phyloP scores from a whole-genome alignment of 2,888 invertebrate genomes.

The Anaspis maculata region DNA sequence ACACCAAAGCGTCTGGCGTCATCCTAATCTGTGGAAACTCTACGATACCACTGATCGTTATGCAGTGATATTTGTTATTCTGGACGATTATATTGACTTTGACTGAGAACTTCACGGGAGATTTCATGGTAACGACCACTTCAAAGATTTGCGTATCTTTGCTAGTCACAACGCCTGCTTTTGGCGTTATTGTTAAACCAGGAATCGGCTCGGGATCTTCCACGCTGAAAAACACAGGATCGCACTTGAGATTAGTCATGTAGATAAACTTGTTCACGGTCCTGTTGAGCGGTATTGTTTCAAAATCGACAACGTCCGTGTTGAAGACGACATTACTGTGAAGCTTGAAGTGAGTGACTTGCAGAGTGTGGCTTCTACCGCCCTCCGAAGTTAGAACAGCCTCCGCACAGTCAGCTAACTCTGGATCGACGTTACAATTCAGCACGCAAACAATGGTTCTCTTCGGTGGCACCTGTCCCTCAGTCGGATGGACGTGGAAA shows the following conservation, averaged over 20 bases:
- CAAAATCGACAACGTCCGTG: constrained; percentile 23
- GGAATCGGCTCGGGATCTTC: constrained; percentile 14
- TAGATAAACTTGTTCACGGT: constrained; percentile 17
- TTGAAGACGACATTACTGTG: constrained; percentile 13
- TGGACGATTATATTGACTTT: constrained; percentile 18
- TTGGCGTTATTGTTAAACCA: constrained; percentile 25
- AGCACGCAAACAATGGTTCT: constrained; percentile 45
- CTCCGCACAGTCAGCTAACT: constrained; percentile 25
- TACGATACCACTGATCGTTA: constrained; percentile 45
- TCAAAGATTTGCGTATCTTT: constrained; percentile 22
- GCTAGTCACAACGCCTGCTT: constrained; percentile 19
- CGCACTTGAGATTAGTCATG: constrained; percentile 18
- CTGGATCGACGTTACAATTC: constrained; percentile 26
- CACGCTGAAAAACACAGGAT: neutral
- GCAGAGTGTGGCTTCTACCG: constrained; percentile 25
- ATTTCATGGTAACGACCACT: constrained; percentile 19
- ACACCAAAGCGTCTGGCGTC: constrained; percentile 45
- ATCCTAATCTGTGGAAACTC: constrained; percentile 46
- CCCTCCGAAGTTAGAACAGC: constrained; percentile 33
- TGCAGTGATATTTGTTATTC: constrained; percentile 40
- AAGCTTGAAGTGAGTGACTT: constrained; percentile 11
- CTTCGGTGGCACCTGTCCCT: constrained; percentile 47
- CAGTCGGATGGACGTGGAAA: constrained; percentile 45
- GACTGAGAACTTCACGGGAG: constrained; percentile 16
- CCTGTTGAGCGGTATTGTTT: constrained; percentile 37